A percentile compares a stretch with the other conserved stretches of the same genome.
phyloP scores from a whole-genome alignment of 2,888 invertebrate species.

The Cantharis nigra region DNA sequence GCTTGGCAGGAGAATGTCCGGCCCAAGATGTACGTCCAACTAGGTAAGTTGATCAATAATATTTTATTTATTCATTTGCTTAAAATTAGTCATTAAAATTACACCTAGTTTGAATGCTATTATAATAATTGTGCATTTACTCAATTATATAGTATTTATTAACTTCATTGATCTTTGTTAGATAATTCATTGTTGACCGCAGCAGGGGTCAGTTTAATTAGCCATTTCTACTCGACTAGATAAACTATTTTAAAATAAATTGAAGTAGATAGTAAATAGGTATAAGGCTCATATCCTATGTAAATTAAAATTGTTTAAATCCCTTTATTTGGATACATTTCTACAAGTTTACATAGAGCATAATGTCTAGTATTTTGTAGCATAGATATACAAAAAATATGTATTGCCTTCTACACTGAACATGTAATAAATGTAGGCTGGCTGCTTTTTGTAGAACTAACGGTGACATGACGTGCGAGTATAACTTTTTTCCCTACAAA shows the following conservation, averaged over 20 bases:
- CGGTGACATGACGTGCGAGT: background rate
- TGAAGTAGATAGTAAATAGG: background rate
- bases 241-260: background rate
- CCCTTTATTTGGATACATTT: background rate
- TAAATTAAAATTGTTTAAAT: background rate
- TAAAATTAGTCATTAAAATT: background rate
- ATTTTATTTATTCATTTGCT: slow-evolving; percentile 7
- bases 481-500: background rate
- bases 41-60: slow-evolving; percentile 69
- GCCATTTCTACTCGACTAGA: background rate
- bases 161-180: slow-evolving; percentile 6
- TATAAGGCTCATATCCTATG: background rate
- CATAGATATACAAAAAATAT: background rate
- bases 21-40: slow-evolving; percentile 90
- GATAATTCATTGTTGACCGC: slow-evolving; percentile 12
- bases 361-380: no score
- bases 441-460: background rate
- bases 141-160: background rate
- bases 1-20: slow-evolving; percentile 92
- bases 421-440: background rate
- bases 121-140: background rate
- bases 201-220: slow-evolving; percentile 6
- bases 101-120: background rate
- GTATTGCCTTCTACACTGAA: background rate
- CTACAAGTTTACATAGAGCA: background rate